phyloP scores from a whole-genome alignment of 2,797 vertebrate genomes.

The Lithobates sylvaticus region DNA sequence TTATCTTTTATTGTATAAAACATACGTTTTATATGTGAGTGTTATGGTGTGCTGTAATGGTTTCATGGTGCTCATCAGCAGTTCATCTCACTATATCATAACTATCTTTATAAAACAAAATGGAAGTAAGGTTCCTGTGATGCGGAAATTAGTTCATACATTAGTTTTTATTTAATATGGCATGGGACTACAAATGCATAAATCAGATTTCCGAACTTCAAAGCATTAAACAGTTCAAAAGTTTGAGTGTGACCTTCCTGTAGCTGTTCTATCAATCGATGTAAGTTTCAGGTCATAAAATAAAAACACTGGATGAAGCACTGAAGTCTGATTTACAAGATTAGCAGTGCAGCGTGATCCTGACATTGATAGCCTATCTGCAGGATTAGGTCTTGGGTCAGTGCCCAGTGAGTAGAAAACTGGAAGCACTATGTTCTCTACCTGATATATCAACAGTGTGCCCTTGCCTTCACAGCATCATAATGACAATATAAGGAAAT shows the following conservation, averaged over 20 bases:
- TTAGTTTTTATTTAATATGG: background rate
- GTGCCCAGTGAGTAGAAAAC: slow-evolving; percentile 44
- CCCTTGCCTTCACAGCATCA: slow-evolving; percentile 43
- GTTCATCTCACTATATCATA: background rate
- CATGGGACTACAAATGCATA: slow-evolving; percentile 5
- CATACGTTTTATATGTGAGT: too few species aligned
- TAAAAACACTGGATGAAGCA: slow-evolving; percentile 48
- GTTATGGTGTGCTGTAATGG: background rate
- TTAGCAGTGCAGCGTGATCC: slow-evolving; percentile 62
- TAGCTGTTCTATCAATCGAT: background rate
- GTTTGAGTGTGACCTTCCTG: slow-evolving; percentile 27
- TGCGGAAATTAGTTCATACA: background rate
- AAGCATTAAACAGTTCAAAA: background rate
- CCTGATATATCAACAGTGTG: slow-evolving; percentile 19
- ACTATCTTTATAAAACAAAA: background rate
- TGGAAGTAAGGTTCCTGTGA: background rate
- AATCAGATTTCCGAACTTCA: slow-evolving; percentile 5
- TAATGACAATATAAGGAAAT: background rate
- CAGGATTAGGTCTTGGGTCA: slow-evolving; percentile 44
- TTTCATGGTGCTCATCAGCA: background rate
- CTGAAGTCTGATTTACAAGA: slow-evolving; percentile 67
- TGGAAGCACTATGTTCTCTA: background rate
- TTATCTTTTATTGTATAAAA: too few species aligned
- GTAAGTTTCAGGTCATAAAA: slow-evolving; percentile 9
- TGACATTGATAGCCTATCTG: slow-evolving; percentile 28